These are phyloP conservation scores for Spodoptera picta DNA, from an alignment of 2,888 invertebrate species.

Conservation along the genomic window DNA sequence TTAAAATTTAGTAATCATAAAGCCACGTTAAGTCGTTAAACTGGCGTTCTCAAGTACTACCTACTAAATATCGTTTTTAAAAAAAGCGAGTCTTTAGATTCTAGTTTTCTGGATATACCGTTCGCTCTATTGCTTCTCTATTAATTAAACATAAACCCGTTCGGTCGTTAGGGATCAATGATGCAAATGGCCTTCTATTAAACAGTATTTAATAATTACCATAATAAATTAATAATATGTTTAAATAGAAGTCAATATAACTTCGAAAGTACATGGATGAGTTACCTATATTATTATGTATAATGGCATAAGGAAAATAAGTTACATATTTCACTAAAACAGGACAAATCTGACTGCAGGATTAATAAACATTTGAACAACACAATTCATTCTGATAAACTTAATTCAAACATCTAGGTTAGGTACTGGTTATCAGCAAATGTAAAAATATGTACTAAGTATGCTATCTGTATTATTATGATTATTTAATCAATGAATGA, in stretches of 20 bases:
- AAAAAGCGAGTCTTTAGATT: not conserved
- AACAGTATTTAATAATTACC: too few species aligned
- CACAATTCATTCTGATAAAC: slow-evolving; percentile 22
- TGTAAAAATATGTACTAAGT: slow-evolving; percentile 2
- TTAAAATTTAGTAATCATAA: too few species aligned
- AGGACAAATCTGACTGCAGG: slow-evolving; percentile 27
- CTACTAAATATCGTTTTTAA: not conserved
- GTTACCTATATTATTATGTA: not conserved
- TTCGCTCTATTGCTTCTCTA: not conserved
- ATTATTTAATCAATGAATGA: too few species aligned
- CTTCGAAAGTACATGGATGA: not conserved
- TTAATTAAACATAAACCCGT: slow-evolving; percentile 3
- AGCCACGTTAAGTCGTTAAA: too few species aligned
- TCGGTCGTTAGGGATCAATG: not conserved
- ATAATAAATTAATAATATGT: too few species aligned
- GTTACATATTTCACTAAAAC: slow-evolving; percentile 23
- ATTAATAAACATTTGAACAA: slow-evolving; percentile 15
- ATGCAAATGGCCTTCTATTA: not conserved
- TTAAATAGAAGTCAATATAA: too few species aligned
- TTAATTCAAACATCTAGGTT: slow-evolving; percentile 31
- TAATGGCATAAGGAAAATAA: slow-evolving; percentile 29
- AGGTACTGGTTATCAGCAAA: slow-evolving; percentile 10
- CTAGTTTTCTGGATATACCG: not conserved
- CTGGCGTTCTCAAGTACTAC: too few species aligned
- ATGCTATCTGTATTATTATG: not conserved